phyloP scores from a whole-genome alignment of 2,888 invertebrate genomes.

The Plagiodera versicolora region DNA sequence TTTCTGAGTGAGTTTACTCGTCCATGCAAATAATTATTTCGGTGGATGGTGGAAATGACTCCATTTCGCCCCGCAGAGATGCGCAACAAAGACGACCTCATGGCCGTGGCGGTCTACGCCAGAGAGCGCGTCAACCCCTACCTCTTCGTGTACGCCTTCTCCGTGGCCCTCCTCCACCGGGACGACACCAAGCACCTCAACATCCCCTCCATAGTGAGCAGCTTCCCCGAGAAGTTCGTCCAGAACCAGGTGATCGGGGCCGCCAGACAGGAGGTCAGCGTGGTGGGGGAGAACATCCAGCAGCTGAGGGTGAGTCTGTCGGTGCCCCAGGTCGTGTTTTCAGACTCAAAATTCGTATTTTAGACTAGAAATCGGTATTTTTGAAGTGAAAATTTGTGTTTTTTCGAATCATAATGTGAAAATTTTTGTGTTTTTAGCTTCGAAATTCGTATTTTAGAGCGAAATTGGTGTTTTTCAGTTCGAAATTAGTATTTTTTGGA shows the following conservation, averaged over 20 bases:
- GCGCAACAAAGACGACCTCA: slow-evolving; percentile 68
- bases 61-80: slow-evolving; percentile 27
- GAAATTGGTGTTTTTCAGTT: too few relatives aligned
- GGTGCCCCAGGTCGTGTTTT: too few relatives aligned
- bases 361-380: too few relatives aligned
- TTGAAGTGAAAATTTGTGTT: too few relatives aligned
- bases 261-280: slow-evolving; percentile 64
- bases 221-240: slow-evolving; percentile 82
- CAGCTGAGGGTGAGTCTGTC: slow-evolving; percentile 62
- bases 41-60: neutral
- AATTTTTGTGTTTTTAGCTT: too few relatives aligned
- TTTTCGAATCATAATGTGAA: too few relatives aligned
- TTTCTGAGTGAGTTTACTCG: slow-evolving; percentile 60
- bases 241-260: slow-evolving; percentile 71
- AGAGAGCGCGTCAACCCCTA: slow-evolving; percentile 78
- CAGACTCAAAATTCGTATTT: too few relatives aligned
- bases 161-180: slow-evolving; percentile 75
- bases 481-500: too few relatives aligned
- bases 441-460: too few relatives aligned
- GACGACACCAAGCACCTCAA: slow-evolving; percentile 69
- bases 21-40: too few relatives aligned
- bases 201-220: slow-evolving; percentile 73
- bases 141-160: slow-evolving; percentile 77
- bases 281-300: slow-evolving; percentile 56
- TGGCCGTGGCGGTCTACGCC: slow-evolving; percentile 68